A percentile compares a stretch with the other conserved stretches of the same genome.
Conservation (phyloP, 2,113 vertebrate species). For the Chaetodon trifascialis region DNA sequence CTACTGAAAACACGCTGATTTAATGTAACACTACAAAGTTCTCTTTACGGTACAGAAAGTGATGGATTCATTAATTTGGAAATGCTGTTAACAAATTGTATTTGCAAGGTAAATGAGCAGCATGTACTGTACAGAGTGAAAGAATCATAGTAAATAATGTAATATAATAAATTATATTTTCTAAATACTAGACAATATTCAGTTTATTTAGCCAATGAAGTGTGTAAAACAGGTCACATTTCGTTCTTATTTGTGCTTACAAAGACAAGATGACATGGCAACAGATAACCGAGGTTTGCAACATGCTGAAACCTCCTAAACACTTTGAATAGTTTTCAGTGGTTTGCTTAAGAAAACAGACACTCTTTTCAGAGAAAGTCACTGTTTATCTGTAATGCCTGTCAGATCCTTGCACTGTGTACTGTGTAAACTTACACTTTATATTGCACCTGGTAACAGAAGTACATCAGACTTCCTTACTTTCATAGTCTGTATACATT, state of each 20-base stretch:
- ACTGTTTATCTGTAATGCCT: background rate
- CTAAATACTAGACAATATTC: background rate
- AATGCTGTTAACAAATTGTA: background rate
- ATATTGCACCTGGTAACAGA: background rate
- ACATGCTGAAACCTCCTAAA: background rate
- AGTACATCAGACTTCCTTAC: background rate
- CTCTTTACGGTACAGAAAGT: background rate
- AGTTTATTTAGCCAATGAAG: background rate
- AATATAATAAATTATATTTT: background rate
- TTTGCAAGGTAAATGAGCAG: conserved; percentile 22
- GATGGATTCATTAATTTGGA: background rate
- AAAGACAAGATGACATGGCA: background rate
- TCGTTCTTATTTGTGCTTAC: background rate
- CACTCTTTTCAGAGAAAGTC: background rate
- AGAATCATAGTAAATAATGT: background rate
- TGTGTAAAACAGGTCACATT: background rate
- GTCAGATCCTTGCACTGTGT: background rate
- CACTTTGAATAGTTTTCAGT: background rate
- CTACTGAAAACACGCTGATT: conserved; percentile 6
- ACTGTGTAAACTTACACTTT: background rate
- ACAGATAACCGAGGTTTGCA: background rate
- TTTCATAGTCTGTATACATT: background rate
- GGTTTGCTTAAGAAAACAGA: background rate
- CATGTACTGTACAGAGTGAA: background rate
- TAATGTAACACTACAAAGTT: background rate